Base-by-base conservation (phyloP, 2,113 vertebrate species). In the Peromyscus californicus region DNA sequence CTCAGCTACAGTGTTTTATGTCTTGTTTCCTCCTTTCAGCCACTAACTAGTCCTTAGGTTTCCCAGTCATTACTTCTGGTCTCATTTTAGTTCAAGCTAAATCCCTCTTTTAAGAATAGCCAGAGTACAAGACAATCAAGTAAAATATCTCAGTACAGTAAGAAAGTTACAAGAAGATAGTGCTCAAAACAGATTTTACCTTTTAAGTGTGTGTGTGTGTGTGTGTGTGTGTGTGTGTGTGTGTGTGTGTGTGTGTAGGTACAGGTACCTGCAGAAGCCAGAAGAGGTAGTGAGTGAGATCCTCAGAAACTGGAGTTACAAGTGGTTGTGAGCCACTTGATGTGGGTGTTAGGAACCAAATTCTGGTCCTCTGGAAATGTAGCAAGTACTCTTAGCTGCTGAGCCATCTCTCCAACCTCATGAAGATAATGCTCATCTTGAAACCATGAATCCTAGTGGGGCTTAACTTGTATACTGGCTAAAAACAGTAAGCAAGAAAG, bases 81-180 rank as follows among this genome's bases (percentile, higher is more conserved):
- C 33, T 97, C 59, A 39, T 95, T 93, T 97, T 95, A 97, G 91
- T 96, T 95, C 90, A 95, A 93, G 80, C 36, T 83, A 95, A 96
- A 82, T 65, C 15, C 48, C 61, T 79, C 72, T 90, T n/a, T 75
- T 39, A 80, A 97, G 86, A 95, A 72, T 21, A 21, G n/a, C 63
- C 84, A 94, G 42, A 89, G 19, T 54, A 89, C 19, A 94, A 82
- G 76, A 11, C 78, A 93, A 93, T 83, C 67, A 94, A 97, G 82
- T 65, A 94, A 82, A 74, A 39, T 61, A 94, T 86, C 61, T 51
- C 92, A 45, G 33, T 42, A 95, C 12, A 84, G n/a, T 91, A 92
- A 86, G 42, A 12, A 92, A 90, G 61, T 72, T 86, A 96, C 22
- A 74, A 96, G 65, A 96, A 3, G 31, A 45, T 6, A 67, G 29